Base-by-base conservation (phyloP, 2,888 invertebrate genomes). In the Brachylomia viminalis region DNA sequence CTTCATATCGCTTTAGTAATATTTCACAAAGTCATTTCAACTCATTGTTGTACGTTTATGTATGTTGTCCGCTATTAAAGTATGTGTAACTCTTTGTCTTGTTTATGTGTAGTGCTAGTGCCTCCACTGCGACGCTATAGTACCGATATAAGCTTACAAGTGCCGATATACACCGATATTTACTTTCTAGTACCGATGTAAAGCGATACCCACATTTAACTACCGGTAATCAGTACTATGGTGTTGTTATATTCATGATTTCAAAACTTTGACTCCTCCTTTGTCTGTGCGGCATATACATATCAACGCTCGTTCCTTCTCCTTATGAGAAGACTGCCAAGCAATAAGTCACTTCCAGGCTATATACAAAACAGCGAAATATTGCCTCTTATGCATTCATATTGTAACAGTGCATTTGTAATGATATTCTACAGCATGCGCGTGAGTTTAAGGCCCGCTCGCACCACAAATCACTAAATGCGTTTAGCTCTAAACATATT, bases 71-170 rank as follows among this genome's bases (percentile, higher is more conserved):
- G 76, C 82, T 81, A 78, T 69, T 86, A 75, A 81, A 86, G 75
- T 88, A 82, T 84, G 66, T 64, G 64, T 74, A 20, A 71, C 27
- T 74, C 17, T 61, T 27, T 45, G 49, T 80, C 59, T 65, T 71
- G 71, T 83, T 84, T 80, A 15, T 76, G 54, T 82, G 80, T 81
- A 81, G 56, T 30, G 66, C 47, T 82, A 72, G 84, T 27, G 72
- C 80, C 80, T 62, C 15, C 4, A 15, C 27, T 54, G 45, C 11
- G 52, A 45, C 27, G 4, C n/a, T 52, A 2, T 45, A 38, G 52
- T 58, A 38, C 47, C 49, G 20, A 49, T 76, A 64, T 49, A 49
- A 27, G 38, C 13, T 56, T 56, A 6, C 5, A 30, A 30, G 30
- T 47, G 11, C 27, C 33, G 30, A 7, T 71, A 56, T 42, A 45